These are phyloP conservation scores for Falco cherrug DNA, from an alignment of 2,797 vertebrate species.

Conservation along the genomic window DNA sequence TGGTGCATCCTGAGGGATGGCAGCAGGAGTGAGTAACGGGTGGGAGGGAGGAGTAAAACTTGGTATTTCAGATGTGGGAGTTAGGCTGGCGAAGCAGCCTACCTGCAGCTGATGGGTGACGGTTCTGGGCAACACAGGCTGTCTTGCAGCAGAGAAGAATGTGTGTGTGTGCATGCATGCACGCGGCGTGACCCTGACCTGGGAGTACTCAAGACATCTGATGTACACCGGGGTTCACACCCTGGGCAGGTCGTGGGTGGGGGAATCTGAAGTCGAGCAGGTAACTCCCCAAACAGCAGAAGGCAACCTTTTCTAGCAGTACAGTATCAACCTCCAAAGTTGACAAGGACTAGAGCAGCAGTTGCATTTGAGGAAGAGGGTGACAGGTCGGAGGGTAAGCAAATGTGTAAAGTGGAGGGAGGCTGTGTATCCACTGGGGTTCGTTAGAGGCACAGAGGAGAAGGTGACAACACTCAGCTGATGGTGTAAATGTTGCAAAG, in stretches of 20 bases:
- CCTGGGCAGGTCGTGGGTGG: background rate
- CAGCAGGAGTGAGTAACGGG: background rate
- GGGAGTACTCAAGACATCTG: background rate
- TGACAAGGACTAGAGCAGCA: background rate
- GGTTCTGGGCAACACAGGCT: background rate
- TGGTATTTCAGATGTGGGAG: background rate
- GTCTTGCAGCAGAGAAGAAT: background rate
- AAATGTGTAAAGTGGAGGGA: background rate
- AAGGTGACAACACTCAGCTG: background rate
- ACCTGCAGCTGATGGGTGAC: background rate
- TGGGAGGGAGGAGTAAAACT: background rate
- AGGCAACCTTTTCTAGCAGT: background rate
- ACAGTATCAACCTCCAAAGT: background rate
- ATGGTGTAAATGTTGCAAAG: background rate
- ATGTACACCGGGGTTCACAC: background rate
- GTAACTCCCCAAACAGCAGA: background rate
- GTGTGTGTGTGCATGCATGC: too few species aligned
- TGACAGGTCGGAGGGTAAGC: background rate
- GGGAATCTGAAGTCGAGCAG: background rate
- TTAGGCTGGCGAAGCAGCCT: background rate
- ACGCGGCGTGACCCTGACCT: background rate
- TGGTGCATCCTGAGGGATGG: background rate
- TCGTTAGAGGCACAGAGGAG: background rate
- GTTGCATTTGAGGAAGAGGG: background rate
- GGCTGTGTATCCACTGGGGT: background rate